These are phyloP conservation scores for Anas platyrhynchos DNA, from an alignment of 2,113 vertebrate genomes.

Conservation along the genomic window DNA sequence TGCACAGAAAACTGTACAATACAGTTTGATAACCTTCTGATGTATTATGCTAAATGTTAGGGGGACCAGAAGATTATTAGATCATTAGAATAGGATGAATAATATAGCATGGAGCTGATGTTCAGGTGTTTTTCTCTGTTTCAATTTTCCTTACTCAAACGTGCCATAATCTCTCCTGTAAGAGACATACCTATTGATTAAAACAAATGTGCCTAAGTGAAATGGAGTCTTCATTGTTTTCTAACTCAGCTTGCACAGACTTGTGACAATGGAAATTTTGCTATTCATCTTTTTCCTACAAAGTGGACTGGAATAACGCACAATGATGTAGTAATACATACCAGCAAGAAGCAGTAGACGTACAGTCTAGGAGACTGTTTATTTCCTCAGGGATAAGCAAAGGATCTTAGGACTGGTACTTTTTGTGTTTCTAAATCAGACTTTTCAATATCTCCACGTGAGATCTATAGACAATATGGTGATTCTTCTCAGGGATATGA, in stretches of 20 bases:
- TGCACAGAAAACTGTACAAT: not conserved
- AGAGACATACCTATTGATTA: not conserved
- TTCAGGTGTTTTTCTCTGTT: not conserved
- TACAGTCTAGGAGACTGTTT: not conserved
- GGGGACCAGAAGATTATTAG: not conserved
- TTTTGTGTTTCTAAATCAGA: not conserved
- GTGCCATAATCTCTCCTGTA: not conserved
- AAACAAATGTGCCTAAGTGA: not conserved
- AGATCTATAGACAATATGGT: not conserved
- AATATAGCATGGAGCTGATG: not conserved
- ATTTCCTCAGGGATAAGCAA: not conserved
- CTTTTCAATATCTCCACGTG: not conserved
- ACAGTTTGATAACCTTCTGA: not conserved
- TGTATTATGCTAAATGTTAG: not conserved
- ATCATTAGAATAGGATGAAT: not conserved
- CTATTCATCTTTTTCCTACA: not conserved
- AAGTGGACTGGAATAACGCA: not conserved
- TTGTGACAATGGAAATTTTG: not conserved
- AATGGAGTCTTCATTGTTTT: not conserved
- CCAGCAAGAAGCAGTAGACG: not conserved
- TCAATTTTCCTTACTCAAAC: not conserved
- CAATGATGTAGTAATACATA: not conserved
- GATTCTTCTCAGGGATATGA: not conserved
- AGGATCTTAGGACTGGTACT: not conserved
- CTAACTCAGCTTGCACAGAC: not conserved